These are phyloP conservation scores for Drosophila prostipennis DNA, from an alignment of 2,888 invertebrate species.

Conservation along the genomic window DNA sequence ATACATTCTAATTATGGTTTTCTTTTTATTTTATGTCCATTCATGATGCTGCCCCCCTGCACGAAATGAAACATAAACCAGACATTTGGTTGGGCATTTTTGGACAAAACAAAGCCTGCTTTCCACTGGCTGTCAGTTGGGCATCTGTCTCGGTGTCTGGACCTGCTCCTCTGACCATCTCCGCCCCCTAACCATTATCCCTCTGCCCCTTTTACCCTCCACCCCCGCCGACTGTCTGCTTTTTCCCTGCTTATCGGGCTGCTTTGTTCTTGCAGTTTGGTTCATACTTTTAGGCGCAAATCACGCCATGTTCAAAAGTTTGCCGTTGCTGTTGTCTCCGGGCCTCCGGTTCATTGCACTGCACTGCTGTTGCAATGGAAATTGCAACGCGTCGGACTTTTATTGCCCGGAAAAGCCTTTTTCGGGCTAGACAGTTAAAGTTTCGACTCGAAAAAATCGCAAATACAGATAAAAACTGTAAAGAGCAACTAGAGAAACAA, in stretches of 20 bases:
- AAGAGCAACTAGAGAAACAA: too few relatives aligned
- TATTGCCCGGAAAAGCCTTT: constrained; percentile 70
- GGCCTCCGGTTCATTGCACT: constrained; percentile 66
- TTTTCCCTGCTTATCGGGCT: constrained; percentile 50
- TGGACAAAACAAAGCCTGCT: constrained; percentile 20
- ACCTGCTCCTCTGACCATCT: not conserved
- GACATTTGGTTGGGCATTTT: constrained; percentile 26
- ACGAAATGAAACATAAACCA: constrained; percentile 8
- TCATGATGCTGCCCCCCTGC: not conserved
- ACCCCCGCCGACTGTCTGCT: constrained; percentile 19
- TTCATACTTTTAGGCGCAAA: constrained; percentile 62
- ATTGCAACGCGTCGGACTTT: constrained; percentile 65
- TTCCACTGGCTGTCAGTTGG: constrained; percentile 17
- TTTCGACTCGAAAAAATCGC: constrained; percentile 3
- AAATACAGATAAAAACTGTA: not conserved
- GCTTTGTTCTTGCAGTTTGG: constrained; percentile 36
- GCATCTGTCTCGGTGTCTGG: constrained; percentile 22
- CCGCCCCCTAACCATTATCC: not conserved
- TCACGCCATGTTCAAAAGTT: constrained; percentile 55
- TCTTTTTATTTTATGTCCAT: not conserved
- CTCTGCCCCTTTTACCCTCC: not conserved
- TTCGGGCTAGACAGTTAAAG: constrained; percentile 47
- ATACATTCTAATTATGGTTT: not conserved
- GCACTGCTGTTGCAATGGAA: constrained; percentile 29
- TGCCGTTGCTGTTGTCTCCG: constrained; percentile 39